phyloP scores from a whole-genome alignment of 2,797 vertebrate species.

The Prionace glauca region DNA sequence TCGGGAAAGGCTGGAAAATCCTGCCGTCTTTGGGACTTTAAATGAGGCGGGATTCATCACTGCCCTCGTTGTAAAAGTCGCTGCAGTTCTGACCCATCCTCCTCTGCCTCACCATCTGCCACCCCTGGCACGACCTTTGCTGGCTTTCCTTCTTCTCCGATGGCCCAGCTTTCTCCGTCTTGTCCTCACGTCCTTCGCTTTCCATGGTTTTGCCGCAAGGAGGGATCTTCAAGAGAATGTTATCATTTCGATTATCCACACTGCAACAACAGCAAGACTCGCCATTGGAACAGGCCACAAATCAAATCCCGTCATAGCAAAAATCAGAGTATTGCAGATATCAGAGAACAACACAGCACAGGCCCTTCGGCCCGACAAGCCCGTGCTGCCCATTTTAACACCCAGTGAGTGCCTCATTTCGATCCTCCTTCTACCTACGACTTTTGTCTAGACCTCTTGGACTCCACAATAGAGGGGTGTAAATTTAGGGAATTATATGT shows the following conservation, averaged over 20 bases:
- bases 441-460: too few relatives aligned
- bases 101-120: neutral
- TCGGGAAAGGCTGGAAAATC: too few relatives aligned
- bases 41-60: neutral
- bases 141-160: neutral
- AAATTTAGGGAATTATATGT: too few relatives aligned
- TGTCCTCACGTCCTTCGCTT: neutral
- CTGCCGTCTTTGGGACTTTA: neutral
- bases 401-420: too few relatives aligned
- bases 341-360: too few relatives aligned
- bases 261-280: neutral
- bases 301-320: too few relatives aligned
- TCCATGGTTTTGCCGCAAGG: neutral
- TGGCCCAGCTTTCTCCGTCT: neutral
- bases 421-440: too few relatives aligned
- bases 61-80: neutral
- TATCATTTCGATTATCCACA: neutral
- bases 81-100: conserved; percentile 4
- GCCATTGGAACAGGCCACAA: neutral
- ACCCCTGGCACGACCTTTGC: neutral
- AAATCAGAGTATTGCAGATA: too few relatives aligned
- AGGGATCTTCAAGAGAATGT: neutral
- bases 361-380: too few relatives aligned
- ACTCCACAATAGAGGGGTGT: too few relatives aligned
- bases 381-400: too few relatives aligned